A percentile compares a stretch with the other conserved stretches of the same genome.
These are phyloP conservation scores for Elegia similella DNA, from an alignment of 2,888 invertebrate species.

Conservation along the genomic window DNA sequence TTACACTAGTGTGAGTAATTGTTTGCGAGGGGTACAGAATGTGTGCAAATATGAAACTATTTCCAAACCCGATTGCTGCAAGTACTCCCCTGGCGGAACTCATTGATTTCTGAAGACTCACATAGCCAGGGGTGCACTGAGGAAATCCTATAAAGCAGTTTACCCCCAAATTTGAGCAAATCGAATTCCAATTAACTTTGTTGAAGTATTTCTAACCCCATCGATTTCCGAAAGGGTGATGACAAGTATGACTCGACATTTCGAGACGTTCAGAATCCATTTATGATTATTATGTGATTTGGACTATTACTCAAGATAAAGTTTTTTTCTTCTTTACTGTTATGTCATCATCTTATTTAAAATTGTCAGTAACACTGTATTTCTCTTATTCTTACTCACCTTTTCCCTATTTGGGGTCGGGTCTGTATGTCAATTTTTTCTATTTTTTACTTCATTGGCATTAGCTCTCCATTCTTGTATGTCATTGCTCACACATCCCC, in stretches of 20 bases:
- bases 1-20: not conserved
- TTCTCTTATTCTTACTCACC: too few species aligned
- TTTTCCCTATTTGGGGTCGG: too few species aligned
- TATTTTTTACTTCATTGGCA: too few species aligned
- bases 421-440: too few species aligned
- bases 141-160: slow-evolving; percentile 64
- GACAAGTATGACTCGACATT: slow-evolving; percentile 21
- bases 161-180: slow-evolving; percentile 57
- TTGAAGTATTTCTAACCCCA: slow-evolving; percentile 31
- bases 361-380: too few species aligned
- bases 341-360: too few species aligned
- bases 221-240: slow-evolving; percentile 22
- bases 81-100: slow-evolving; percentile 31
- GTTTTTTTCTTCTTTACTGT: not conserved
- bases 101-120: slow-evolving; percentile 70
- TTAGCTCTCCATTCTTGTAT: too few species aligned
- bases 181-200: slow-evolving; percentile 56
- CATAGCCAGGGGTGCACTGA: slow-evolving; percentile 49
- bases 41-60: slow-evolving; percentile 20
- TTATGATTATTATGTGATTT: slow-evolving; percentile 11
- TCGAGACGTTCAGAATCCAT: not conserved
- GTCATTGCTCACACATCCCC: too few species aligned
- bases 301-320: not conserved
- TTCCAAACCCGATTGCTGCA: slow-evolving; percentile 19
- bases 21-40: not conserved